These are phyloP conservation scores for Pogona vitticeps DNA, from an alignment of 2,113 vertebrate genomes.

Conservation along the genomic window DNA sequence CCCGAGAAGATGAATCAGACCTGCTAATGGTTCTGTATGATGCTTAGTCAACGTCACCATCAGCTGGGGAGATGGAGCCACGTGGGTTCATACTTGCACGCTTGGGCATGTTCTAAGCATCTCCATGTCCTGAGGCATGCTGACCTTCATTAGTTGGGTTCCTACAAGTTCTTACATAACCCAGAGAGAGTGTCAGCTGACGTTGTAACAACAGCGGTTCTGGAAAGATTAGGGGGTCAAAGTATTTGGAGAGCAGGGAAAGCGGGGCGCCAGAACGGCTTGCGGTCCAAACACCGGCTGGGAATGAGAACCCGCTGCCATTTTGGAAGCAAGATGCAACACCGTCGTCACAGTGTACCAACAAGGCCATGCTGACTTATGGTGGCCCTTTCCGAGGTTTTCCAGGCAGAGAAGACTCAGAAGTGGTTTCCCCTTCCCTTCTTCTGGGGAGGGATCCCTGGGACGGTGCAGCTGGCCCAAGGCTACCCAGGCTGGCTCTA, in stretches of 20 bases:
- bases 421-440: too few species aligned
- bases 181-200: not conserved
- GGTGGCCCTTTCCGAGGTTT: too few species aligned
- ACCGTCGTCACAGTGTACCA: too few species aligned
- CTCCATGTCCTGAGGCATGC: not conserved
- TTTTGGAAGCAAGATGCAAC: not conserved
- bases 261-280: not conserved
- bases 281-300: not conserved
- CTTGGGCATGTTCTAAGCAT: not conserved
- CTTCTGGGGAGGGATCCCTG: too few species aligned
- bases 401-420: too few species aligned
- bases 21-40: too few species aligned
- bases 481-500: too few species aligned
- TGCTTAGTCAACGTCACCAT: not conserved
- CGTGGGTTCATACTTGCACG: not conserved
- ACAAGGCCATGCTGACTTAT: too few species aligned
- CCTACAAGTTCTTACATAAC: not conserved
- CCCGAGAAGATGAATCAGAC: slow-evolving; percentile 3
- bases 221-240: not conserved
- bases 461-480: too few species aligned
- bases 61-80: not conserved
- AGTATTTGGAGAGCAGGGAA: too few species aligned
- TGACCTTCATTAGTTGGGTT: not conserved
- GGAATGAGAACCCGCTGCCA: not conserved
- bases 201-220: not conserved